Evolutionary conservation across 2,113 vertebrate species (phyloP).

Genomic region (Tachysurus vachellii): DNA sequence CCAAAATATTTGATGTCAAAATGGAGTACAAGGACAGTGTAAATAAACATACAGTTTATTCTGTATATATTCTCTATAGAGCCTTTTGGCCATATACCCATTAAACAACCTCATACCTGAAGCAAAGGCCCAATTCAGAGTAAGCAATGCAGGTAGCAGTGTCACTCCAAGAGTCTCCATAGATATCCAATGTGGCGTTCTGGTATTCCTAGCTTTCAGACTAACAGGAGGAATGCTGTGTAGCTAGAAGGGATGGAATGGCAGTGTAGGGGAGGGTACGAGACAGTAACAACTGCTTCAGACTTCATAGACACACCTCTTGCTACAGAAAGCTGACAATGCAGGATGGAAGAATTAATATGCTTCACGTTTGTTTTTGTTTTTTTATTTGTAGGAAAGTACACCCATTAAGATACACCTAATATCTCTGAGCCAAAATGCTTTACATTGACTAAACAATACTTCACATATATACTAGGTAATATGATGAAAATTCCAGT

Average conservation of each 20-base stretch:
- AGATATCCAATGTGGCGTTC: not conserved
- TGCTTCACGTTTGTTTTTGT: not conserved
- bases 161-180: constrained; percentile 16
- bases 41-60: not conserved
- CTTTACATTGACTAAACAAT: not conserved
- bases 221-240: constrained; percentile 29
- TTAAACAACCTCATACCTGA: constrained; percentile 52
- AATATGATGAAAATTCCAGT: not conserved
- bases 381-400: not conserved
- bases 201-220: not conserved
- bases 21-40: not conserved
- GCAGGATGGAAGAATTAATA: not conserved
- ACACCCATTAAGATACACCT: not conserved
- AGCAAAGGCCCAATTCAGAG: constrained; percentile 45
- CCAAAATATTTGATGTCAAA: not conserved
- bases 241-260: not conserved
- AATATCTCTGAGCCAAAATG: not conserved
- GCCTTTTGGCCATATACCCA: not conserved
- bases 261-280: not conserved
- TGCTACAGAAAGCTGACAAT: not conserved
- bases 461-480: not conserved
- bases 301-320: constrained; percentile 19
- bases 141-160: constrained; percentile 45
- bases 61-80: not conserved
- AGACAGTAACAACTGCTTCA: not conserved